A percentile compares a stretch with the other conserved stretches of the same genome.
Conservation (phyloP, 2,113 vertebrate genomes). For the Sus scrofa region DNA sequence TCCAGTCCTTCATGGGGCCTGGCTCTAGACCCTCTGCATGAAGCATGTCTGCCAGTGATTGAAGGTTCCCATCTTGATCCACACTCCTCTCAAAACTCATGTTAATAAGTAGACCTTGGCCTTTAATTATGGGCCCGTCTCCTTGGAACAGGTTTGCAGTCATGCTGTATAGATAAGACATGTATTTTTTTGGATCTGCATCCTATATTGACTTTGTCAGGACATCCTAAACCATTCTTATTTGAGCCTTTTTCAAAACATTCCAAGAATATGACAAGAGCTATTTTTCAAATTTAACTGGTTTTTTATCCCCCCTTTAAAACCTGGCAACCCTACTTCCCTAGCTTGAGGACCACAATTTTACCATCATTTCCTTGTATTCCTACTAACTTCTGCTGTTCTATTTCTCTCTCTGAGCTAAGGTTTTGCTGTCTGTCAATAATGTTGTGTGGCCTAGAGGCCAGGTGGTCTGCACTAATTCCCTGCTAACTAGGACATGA, state of each 20-base stretch:
- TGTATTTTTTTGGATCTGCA: background rate
- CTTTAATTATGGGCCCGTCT: background rate
- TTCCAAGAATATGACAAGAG: background rate
- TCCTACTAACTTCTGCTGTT: background rate
- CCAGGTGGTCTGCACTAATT: background rate
- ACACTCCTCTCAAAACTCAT: background rate
- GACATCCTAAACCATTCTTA: background rate
- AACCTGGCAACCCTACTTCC: background rate
- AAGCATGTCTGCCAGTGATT: background rate
- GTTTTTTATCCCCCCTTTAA: background rate
- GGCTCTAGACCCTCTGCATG: background rate
- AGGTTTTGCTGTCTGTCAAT: background rate
- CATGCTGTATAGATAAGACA: background rate
- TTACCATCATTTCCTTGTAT: background rate
- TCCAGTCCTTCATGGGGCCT: background rate
- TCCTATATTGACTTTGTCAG: conserved; percentile 41
- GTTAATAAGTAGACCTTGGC: background rate
- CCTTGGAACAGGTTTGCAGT: background rate
- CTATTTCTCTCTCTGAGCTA: background rate
- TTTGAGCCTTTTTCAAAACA: background rate
- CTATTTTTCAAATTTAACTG: background rate
- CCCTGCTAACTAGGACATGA: background rate
- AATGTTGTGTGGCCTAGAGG: background rate
- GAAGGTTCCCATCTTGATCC: background rate
- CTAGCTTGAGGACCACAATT: background rate